Base-by-base conservation (phyloP, 2,113 vertebrate species). In the Taxidea taxus region DNA sequence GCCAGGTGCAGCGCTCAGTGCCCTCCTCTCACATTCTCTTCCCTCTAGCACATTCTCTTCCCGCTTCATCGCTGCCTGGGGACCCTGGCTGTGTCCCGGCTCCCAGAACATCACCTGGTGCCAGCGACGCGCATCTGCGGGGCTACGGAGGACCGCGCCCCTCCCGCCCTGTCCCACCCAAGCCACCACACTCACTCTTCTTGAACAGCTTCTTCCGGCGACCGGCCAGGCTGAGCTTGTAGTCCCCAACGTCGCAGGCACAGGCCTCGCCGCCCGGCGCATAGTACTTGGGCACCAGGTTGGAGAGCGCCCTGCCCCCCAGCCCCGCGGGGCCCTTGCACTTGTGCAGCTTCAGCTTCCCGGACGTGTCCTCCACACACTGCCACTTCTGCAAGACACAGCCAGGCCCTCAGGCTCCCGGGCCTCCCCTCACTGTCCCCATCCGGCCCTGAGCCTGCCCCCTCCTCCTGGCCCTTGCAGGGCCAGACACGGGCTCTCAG, bases 331-430 rank as follows among this genome's bases (percentile, higher is more conserved):
- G 98, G 82, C 99, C 99, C 97, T 99, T 99, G 98, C 99, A 99
- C 97, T 99, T 99, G 98, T 99, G 99, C n/a, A 99, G 98, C 94
- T 99, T 99, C 91, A 99, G 99, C 54, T 99, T 99, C 82, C 99
- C 99, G 2, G 98, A 98, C 34, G 99, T 97, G 84, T 99, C 99
- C 98, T 99, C 99, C 92, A 99, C 99, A 87, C 99, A 99, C 98
- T 99, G 99, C 99, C 99, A 99, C 93, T 99, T 99, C 99, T 99
- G 98, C 39, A 94, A 97, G 90, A 97, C 93, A 98, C 62, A 9
- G 6, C 9, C 0, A 0, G 34, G 39, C 37, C 37, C 54, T 31
- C 78, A 56, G 84, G 44, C 10, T 0, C 39, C 58, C 0, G 0
- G 29, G 66, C 13, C 72, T 8, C 6, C 4, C 5, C 49, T 44